phyloP scores from a whole-genome alignment of 2,888 invertebrate genomes.

The Meliscaeva auricollis region DNA sequence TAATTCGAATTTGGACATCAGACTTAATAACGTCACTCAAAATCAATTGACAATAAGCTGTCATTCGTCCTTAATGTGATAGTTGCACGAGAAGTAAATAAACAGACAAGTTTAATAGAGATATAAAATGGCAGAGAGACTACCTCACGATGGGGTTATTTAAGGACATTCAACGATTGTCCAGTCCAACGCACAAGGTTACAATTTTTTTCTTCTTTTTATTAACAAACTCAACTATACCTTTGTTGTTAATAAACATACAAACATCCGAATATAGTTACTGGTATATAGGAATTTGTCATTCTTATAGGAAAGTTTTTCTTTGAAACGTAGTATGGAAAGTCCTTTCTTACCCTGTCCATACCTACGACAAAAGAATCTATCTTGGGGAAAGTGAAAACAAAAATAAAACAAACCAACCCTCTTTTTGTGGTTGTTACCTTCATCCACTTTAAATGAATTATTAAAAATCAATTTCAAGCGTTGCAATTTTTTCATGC shows the following conservation, averaged over 20 bases:
- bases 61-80: slow-evolving; percentile 50
- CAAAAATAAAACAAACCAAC: slow-evolving; percentile 4
- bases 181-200: slow-evolving; percentile 63
- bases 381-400: slow-evolving; percentile 41
- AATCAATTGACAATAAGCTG: slow-evolving; percentile 56
- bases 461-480: slow-evolving; percentile 74
- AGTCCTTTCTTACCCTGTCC: background rate
- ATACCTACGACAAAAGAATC: slow-evolving; percentile 44
- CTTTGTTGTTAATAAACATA: slow-evolving; percentile 22
- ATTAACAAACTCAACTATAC: slow-evolving; percentile 35
- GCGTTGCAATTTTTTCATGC: slow-evolving; percentile 49
- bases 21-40: slow-evolving; percentile 36
- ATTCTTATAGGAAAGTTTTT: slow-evolving; percentile 38
- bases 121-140: slow-evolving; percentile 32
- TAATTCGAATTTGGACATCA: slow-evolving; percentile 30
- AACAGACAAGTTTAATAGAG: slow-evolving; percentile 13
- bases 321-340: background rate
- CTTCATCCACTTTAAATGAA: slow-evolving; percentile 73
- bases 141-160: slow-evolving; percentile 59
- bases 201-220: slow-evolving; percentile 39
- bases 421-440: slow-evolving; percentile 35
- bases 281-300: background rate
- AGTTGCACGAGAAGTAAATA: slow-evolving; percentile 36
- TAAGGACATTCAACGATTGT: slow-evolving; percentile 53
- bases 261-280: background rate